Conservation (phyloP, 1,140 invertebrate genomes). For the Meteorus sp. region DNA sequence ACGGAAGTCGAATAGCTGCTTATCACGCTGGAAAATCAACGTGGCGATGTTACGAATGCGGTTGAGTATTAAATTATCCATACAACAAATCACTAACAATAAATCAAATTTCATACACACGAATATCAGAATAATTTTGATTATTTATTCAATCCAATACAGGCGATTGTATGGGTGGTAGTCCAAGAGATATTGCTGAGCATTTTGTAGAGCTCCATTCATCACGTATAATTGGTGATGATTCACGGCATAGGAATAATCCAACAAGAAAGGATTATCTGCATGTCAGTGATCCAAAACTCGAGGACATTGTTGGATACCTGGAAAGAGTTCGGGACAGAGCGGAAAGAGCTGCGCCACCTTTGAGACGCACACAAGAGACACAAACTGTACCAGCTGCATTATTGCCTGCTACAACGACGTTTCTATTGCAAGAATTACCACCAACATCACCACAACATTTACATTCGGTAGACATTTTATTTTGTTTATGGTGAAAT, state of each 20-base stretch:
- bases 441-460: slow-evolving; percentile 46
- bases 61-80: slow-evolving; percentile 33
- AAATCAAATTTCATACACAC: not conserved
- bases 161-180: slow-evolving; percentile 76
- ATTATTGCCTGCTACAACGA: slow-evolving; percentile 45
- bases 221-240: slow-evolving; percentile 72
- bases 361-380: slow-evolving; percentile 53
- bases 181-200: slow-evolving; percentile 75
- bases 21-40: slow-evolving; percentile 52
- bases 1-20: slow-evolving; percentile 54
- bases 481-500: not conserved
- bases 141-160: slow-evolving; percentile 1
- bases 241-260: slow-evolving; percentile 42
- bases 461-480: slow-evolving; percentile 51
- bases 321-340: slow-evolving; percentile 52
- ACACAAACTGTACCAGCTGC: slow-evolving; percentile 54
- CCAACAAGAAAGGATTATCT: slow-evolving; percentile 49
- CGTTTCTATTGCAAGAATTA: slow-evolving; percentile 51
- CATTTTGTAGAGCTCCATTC: slow-evolving; percentile 84
- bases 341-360: slow-evolving; percentile 47
- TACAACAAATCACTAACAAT: not conserved
- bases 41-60: slow-evolving; percentile 56
- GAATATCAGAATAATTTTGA: not conserved
- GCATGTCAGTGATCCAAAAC: slow-evolving; percentile 42
- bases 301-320: slow-evolving; percentile 49